A percentile compares a stretch with the other conserved stretches of the same genome.
These are phyloP conservation scores for Ophion slaviceki DNA, from an alignment of 2,888 invertebrate genomes.

Conservation along the genomic window DNA sequence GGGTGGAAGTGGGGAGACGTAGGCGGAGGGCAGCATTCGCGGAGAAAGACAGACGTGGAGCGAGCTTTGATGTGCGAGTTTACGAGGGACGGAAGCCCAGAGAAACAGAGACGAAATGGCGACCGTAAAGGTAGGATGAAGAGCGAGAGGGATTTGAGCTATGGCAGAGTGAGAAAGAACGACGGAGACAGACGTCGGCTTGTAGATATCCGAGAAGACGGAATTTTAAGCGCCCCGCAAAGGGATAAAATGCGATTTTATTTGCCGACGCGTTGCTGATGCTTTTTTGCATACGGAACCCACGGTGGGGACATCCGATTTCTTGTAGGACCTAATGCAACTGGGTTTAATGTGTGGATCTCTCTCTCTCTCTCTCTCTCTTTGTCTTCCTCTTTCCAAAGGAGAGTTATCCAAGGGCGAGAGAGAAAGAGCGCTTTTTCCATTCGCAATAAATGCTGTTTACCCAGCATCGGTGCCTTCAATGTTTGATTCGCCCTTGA, in stretches of 20 bases:
- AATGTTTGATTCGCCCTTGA: constrained; percentile 8
- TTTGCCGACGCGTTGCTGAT: constrained; percentile 76
- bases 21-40: constrained; percentile 67
- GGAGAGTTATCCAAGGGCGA: constrained; percentile 8
- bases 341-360: constrained; percentile 15
- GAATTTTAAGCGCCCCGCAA: constrained; percentile 79
- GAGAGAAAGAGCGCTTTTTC: constrained; percentile 10
- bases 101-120: constrained; percentile 66
- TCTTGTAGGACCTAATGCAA: constrained; percentile 55
- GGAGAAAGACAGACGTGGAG: constrained; percentile 79
- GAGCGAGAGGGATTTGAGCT: constrained; percentile 53
- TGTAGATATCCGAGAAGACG: constrained; percentile 71
- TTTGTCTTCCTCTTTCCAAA: constrained; percentile 17
- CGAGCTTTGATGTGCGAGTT: constrained; percentile 82
- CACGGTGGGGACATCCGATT: constrained; percentile 67
- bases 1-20: constrained; percentile 56
- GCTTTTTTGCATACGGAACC: constrained; percentile 68
- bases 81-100: constrained; percentile 74
- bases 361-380: background rate
- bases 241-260: constrained; percentile 83
- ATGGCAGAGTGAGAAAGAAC: constrained; percentile 49
- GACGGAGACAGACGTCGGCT: constrained; percentile 59
- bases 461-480: constrained; percentile 24
- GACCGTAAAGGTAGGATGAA: constrained; percentile 46
- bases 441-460: constrained; percentile 20